These are phyloP conservation scores for Grammomys surdaster DNA, from an alignment of 2,113 vertebrate genomes.

Conservation along the genomic window DNA sequence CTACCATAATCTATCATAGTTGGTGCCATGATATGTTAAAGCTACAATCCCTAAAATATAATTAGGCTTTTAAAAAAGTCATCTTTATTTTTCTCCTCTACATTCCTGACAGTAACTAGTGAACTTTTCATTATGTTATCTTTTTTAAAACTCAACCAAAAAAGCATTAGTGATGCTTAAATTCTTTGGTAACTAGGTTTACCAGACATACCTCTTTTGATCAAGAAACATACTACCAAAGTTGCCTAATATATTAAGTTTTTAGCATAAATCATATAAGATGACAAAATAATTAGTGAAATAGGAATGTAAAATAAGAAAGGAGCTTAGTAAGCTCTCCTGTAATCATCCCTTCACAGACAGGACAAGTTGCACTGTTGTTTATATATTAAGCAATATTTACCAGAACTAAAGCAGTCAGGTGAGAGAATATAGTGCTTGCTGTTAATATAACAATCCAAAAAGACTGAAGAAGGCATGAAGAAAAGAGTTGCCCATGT, in stretches of 20 bases:
- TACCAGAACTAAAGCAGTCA: neutral
- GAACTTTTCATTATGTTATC: neutral
- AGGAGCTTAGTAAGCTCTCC: neutral
- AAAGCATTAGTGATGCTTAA: neutral
- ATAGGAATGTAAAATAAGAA: neutral
- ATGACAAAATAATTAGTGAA: slow-evolving; percentile 27
- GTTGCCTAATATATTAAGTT: neutral
- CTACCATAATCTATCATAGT: neutral
- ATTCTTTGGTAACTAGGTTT: slow-evolving; percentile 1
- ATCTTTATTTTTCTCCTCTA: neutral
- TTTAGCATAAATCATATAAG: neutral
- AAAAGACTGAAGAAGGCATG: neutral
- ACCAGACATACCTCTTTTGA: neutral
- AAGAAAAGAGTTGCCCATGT: neutral
- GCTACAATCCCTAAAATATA: slow-evolving; percentile 9
- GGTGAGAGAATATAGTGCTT: neutral
- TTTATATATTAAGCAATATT: neutral
- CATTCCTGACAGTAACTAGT: slow-evolving; percentile 5
- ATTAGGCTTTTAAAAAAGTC: slow-evolving; percentile 13
- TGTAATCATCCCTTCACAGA: neutral
- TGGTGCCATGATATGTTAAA: neutral
- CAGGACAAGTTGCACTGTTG: too few species aligned
- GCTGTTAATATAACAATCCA: neutral
- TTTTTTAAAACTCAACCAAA: slow-evolving; percentile 41
- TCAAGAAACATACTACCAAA: neutral